Base-by-base conservation (phyloP, 1,140 invertebrate species). In the Ceratitis capitata region DNA sequence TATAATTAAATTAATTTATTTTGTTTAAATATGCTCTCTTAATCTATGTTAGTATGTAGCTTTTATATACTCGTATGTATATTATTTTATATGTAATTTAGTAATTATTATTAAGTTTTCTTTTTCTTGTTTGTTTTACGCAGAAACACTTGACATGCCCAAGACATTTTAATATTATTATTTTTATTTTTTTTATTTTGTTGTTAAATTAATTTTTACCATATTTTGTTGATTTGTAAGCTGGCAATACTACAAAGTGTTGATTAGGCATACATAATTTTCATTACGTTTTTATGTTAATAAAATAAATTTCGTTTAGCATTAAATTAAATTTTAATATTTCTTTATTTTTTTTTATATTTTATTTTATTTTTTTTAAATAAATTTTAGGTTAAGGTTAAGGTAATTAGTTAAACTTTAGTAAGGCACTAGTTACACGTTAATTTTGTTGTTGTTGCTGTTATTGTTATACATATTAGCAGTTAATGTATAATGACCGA, bases 391-490 rank as follows among this genome's bases (percentile, higher is more conserved):
- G 69, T 78, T 78, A 78, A 45, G 82, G 84, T 85, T 91, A 89
- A 91, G 89, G 89, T 91, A 89, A 89, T 91, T 88, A 89, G 90
- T 91, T 91, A 88, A 90, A 91, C 88, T 91, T 90, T 91, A 91
- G 89, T 90, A 91, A 91, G 90, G 90, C 90, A 91, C 90, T 91
- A 91, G 90, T 89, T 89, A 89, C 90, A 91, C 90, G 87, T 88
- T 87, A 88, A 87, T 82, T 84, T 53, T 53, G 51, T 56, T 64
- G 61, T 64, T 78, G 16, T 78, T 45, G 19, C 10, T 23, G 47
- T 85, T 82, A 14, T 4, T 29, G 29, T 35, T 69, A 32, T 16
- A 69, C 32, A 29, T 29, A 69, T 35, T 39, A 6, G 23, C 5
- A 19, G 61, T 32, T 69, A 69, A 29, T 19, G 9, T 5, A 19